These are phyloP conservation scores for Bombus sylvicola DNA, from an alignment of 1,140 invertebrate genomes.

Conservation along the genomic window DNA sequence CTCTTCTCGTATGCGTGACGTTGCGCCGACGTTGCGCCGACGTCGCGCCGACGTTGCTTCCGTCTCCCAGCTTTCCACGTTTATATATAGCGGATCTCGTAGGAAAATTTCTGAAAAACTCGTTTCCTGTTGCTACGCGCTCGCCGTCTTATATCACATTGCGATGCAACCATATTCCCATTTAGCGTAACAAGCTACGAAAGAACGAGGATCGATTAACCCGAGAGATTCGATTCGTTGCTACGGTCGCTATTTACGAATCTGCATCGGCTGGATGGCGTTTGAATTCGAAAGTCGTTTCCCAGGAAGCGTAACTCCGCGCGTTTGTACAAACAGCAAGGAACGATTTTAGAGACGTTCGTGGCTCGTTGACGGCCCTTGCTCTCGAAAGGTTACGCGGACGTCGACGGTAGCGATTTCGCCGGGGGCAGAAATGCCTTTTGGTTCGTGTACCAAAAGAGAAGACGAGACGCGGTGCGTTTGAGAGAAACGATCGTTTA, in stretches of 20 bases:
- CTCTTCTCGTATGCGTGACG: not conserved
- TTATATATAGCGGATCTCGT: no score
- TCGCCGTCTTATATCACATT: not conserved
- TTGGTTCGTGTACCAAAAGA: not conserved
- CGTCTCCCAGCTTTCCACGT: not conserved
- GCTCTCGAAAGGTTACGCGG: not conserved
- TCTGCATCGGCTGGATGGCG: not conserved
- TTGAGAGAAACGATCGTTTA: conserved; percentile 57
- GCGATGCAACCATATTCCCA: not conserved
- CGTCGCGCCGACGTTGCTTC: not conserved
- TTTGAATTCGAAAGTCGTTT: not conserved
- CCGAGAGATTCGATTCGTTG: no score
- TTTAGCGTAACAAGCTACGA: not conserved
- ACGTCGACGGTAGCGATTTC: not conserved
- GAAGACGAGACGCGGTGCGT: not conserved
- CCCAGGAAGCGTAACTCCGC: not conserved
- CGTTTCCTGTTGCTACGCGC: no score
- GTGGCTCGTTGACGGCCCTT: not conserved
- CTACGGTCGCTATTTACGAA: no score
- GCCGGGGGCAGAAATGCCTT: not conserved
- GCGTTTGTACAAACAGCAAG: not conserved
- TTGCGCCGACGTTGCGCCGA: not conserved
- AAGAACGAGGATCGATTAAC: no score
- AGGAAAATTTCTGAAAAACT: not conserved
- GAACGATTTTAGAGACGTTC: not conserved